Evolutionary conservation across 2,113 vertebrate genomes (phyloP).

Genomic region (Mustela nigripes): DNA sequence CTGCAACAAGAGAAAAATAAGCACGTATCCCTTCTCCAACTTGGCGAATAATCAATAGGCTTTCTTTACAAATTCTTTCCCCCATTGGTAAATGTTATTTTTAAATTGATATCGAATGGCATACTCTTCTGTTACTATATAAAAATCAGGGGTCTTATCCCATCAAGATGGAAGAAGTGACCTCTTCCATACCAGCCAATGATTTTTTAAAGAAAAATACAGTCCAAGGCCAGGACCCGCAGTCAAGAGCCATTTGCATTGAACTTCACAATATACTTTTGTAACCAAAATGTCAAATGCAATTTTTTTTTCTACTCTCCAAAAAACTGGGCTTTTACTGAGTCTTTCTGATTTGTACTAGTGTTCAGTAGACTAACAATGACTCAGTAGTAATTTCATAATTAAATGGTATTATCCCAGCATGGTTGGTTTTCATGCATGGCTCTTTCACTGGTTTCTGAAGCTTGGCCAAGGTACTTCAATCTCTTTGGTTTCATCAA

Average conservation of each 20-base stretch:
- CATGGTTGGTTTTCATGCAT: background rate
- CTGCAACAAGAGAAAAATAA: background rate
- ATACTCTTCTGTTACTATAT: background rate
- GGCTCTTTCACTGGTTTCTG: background rate
- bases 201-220: background rate
- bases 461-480: background rate
- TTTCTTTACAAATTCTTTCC: background rate
- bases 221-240: background rate
- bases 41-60: background rate
- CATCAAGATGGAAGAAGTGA: background rate
- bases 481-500: background rate
- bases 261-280: background rate
- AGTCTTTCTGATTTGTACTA: background rate
- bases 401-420: constrained; percentile 24
- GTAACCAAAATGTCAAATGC: background rate
- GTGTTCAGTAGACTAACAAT: background rate
- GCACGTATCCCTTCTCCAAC: background rate
- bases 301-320: background rate
- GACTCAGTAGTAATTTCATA: constrained; percentile 5
- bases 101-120: background rate
- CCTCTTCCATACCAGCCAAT: background rate
- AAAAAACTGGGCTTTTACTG: background rate
- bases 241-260: background rate
- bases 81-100: background rate
- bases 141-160: background rate